Conservation (phyloP, 2,888 invertebrate species). For the Cylloceria caligata region DNA sequence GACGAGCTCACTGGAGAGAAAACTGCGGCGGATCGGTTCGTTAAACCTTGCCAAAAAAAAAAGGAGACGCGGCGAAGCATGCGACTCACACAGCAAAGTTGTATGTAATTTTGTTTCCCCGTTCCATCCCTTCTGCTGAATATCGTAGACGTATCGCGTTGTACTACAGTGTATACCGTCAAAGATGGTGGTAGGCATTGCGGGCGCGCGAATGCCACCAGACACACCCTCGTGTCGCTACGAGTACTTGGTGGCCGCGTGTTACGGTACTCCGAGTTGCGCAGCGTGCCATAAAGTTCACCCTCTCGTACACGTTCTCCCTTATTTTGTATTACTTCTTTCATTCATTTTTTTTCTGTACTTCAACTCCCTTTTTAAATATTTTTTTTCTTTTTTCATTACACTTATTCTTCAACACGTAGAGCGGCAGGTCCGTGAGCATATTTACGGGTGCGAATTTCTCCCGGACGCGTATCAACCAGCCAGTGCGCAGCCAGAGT, state of each 20-base stretch:
- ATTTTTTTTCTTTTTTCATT: not conserved
- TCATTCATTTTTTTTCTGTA: not conserved
- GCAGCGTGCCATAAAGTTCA: slow-evolving; percentile 11
- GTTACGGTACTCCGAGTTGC: not conserved
- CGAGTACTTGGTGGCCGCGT: slow-evolving; percentile 8
- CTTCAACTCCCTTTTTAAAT: not conserved
- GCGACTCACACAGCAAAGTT: slow-evolving; percentile 54
- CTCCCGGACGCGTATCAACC: not conserved
- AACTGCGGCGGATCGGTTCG: slow-evolving; percentile 76
- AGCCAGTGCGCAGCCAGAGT: not conserved
- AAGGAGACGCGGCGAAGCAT: slow-evolving; percentile 70
- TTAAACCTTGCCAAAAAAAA: slow-evolving; percentile 73
- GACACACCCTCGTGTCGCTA: slow-evolving; percentile 20
- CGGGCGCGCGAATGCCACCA: slow-evolving; percentile 10
- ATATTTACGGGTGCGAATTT: no score
- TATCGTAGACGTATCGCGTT: not conserved
- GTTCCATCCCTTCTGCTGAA: slow-evolving; percentile 17
- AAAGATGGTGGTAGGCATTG: slow-evolving; percentile 3
- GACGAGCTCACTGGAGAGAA: slow-evolving; percentile 64
- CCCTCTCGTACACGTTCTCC: not conserved
- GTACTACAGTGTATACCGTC: not conserved
- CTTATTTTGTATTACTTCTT: slow-evolving; percentile 8
- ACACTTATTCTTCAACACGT: not conserved
- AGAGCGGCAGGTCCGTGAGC: not conserved
- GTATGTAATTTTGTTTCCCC: slow-evolving; percentile 54